Evolutionary conservation across 2,888 invertebrate genomes (phyloP).

Genomic region (Uropetala carovei): DNA sequence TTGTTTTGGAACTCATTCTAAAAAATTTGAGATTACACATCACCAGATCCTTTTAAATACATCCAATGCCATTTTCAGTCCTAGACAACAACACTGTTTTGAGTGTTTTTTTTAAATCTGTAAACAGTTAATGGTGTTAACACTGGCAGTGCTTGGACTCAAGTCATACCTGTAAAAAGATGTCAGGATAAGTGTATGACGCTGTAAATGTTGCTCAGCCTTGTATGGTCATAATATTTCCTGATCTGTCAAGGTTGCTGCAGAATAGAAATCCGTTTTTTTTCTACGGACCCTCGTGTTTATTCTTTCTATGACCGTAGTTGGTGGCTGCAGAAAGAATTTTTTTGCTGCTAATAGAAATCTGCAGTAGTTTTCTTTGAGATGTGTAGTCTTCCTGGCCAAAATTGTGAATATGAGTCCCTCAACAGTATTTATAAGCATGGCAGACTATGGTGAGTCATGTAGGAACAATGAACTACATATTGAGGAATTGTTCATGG

Average conservation of each 20-base stretch:
- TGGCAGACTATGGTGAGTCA: neutral
- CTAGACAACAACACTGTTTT: too few species aligned
- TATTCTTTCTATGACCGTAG: neutral
- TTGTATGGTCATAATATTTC: neutral
- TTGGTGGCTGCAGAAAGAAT: neutral
- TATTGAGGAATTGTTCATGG: conserved; percentile 38
- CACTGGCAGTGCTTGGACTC: too few species aligned
- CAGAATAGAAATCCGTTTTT: neutral
- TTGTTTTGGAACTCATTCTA: too few species aligned
- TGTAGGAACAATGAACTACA: conserved; percentile 6
- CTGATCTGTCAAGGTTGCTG: conserved; percentile 17
- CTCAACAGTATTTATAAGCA: neutral
- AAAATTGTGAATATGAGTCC: neutral
- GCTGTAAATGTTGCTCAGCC: neutral
- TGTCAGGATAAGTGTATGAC: too few species aligned
- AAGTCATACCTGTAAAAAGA: too few species aligned
- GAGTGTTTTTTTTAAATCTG: too few species aligned
- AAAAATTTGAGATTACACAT: too few species aligned
- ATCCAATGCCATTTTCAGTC: too few species aligned
- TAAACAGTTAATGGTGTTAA: too few species aligned
- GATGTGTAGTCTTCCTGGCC: neutral
- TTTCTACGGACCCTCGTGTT: neutral
- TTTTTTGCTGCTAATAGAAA: neutral
- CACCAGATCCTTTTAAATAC: too few species aligned
- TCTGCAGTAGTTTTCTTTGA: neutral